Percentiles rank a stretch among this genome's conserved stretches.
phyloP scores from a whole-genome alignment of 1,140 invertebrate species.

The Bombus picipes region DNA sequence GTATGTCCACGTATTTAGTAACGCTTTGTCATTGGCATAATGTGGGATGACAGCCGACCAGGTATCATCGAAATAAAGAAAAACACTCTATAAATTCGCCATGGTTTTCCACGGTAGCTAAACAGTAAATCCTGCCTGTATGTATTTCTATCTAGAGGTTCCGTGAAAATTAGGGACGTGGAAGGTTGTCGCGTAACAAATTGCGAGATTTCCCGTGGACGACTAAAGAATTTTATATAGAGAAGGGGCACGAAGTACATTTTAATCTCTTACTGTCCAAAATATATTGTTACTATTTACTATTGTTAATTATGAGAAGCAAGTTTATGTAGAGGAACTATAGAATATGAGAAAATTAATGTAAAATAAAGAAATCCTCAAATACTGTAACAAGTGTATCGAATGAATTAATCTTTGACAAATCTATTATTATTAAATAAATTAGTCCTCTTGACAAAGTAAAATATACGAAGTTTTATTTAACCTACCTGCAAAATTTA shows the following conservation, averaged over 20 bases:
- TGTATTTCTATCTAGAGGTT: background rate
- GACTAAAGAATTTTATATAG: background rate
- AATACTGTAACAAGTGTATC: background rate
- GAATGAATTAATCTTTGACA: background rate
- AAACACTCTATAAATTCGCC: conserved; percentile 56
- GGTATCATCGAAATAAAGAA: conserved; percentile 13
- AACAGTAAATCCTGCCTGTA: conserved; percentile 3
- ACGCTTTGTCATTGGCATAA: conserved; percentile 42
- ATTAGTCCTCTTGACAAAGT: background rate
- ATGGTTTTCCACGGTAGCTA: conserved; percentile 47
- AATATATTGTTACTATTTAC: background rate
- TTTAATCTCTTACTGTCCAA: conserved; percentile 43
- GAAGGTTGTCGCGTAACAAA: conserved; percentile 66
- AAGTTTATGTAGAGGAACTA: too few relatives aligned
- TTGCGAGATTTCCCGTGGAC: conserved; percentile 52
- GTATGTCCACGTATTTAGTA: conserved; percentile 48
- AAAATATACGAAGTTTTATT: background rate
- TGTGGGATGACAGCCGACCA: conserved; percentile 7
- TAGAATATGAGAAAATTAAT: too few relatives aligned
- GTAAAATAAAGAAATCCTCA: too few relatives aligned
- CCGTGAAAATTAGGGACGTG: conserved; percentile 43
- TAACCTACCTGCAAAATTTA: background rate
- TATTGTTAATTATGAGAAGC: background rate
- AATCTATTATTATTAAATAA: background rate
- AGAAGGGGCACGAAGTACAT: background rate